These are phyloP conservation scores for Brachyopa scutellaris DNA, from an alignment of 2,888 invertebrate genomes.

Conservation along the genomic window DNA sequence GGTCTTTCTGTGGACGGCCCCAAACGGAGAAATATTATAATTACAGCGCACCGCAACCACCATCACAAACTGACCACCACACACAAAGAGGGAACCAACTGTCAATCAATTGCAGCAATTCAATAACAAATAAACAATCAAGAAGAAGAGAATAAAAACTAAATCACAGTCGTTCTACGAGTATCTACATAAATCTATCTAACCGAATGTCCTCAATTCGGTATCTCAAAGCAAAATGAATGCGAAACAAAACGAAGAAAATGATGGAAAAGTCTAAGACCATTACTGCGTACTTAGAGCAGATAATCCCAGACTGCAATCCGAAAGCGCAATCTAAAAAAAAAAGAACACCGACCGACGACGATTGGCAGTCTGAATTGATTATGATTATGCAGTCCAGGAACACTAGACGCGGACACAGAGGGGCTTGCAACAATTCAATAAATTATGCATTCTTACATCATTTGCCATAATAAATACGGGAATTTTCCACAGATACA, in stretches of 20 bases:
- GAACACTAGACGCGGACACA: not conserved
- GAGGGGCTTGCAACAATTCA: slow-evolving; percentile 40
- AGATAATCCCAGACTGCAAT: slow-evolving; percentile 50
- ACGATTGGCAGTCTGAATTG: slow-evolving; percentile 51
- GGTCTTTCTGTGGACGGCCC: slow-evolving; percentile 1
- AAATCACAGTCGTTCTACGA: too few relatives aligned
- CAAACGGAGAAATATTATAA: slow-evolving; percentile 1
- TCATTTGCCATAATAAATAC: not conserved
- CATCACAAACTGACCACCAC: not conserved
- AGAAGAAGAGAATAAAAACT: not conserved
- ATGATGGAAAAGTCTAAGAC: slow-evolving; percentile 36
- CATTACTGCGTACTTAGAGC: slow-evolving; percentile 33
- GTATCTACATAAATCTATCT: not conserved
- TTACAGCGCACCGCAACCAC: slow-evolving; percentile 7
- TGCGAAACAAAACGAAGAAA: not conserved
- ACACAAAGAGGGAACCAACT: slow-evolving; percentile 33
- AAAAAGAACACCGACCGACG: slow-evolving; percentile 9
- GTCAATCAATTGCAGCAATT: slow-evolving; percentile 66
- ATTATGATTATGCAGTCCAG: slow-evolving; percentile 51
- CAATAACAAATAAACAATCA: slow-evolving; percentile 54
- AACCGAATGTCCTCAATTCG: slow-evolving; percentile 54
- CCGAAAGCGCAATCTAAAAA: slow-evolving; percentile 39
- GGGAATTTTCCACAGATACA: slow-evolving; percentile 20
- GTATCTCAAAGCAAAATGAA: slow-evolving; percentile 26
- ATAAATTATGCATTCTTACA: slow-evolving; percentile 58